Evolutionary conservation across 1,140 invertebrate species (phyloP), one percentile per base, ranked within the genome.

Genomic region (Saccostrea echinata): DNA sequence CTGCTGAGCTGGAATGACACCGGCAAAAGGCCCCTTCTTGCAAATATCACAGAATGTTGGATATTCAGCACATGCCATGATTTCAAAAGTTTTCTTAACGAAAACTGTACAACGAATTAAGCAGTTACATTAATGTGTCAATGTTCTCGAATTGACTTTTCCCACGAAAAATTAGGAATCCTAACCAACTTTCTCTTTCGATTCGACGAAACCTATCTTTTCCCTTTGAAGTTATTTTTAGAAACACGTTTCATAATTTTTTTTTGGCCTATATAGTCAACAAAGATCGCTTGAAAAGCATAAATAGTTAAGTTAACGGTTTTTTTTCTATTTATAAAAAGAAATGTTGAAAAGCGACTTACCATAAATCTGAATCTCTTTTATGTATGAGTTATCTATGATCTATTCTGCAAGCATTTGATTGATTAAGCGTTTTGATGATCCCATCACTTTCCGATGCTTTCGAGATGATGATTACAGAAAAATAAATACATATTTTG

Each of bases 11-110:
- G 87, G 88, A 11, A 83, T 53, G n/a, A n/a, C 6, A n/a, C 91
- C 90, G 82, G 84, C 87, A 83, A 92, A 91, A 12, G 82, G 87
- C 43, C 86, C 88, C 61, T 91, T 90, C 27, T 90, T 84, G 71
- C 91, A 92, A 1, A 89, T 68, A 13, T 84, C 61, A 87, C 91
- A 92, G 18, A 86, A 84, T 16, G 16, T 55, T 61, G 85, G 88
- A 33, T 85, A 24, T 33, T 82, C 84, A 30, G 24, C 13, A 27
- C 43, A 13, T 35, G 68, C 21, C 24, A 86, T 53, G 43, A 43
- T 57, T 33, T 53, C 13, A 68, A 27, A 24, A 12, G 9, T n/a
- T 52, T 13, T 33, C 3, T 83, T 24, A 1, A 52, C 16, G 11
- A 83, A 83, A 8, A 21, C 43, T 24, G 55, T 16, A 61, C 55